phyloP scores from a whole-genome alignment of 2,113 vertebrate genomes.

The Spheniscus mendiculus region DNA sequence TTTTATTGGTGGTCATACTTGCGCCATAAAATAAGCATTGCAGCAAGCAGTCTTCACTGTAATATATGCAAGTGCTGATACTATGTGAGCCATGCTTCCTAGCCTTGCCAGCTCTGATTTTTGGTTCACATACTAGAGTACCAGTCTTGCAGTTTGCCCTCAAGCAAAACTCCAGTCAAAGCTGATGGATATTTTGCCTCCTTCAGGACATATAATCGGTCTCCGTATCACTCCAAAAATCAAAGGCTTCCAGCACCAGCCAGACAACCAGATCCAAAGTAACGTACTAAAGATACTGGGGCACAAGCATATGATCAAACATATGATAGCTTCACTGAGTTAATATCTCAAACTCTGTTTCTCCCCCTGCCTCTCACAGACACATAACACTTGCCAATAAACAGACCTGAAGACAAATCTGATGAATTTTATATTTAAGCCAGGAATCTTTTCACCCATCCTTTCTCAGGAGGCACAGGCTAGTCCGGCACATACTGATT shows the following conservation, averaged over 20 bases:
- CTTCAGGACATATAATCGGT: neutral
- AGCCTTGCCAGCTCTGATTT: neutral
- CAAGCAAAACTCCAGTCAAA: neutral
- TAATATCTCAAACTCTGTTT: neutral
- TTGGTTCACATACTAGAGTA: neutral
- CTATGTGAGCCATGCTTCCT: neutral
- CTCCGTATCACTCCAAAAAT: neutral
- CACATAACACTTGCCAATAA: neutral
- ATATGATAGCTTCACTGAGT: neutral
- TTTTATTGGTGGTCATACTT: neutral
- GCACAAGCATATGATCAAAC: neutral
- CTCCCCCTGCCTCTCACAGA: neutral
- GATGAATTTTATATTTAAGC: neutral
- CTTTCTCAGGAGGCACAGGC: neutral
- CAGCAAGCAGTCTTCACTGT: neutral
- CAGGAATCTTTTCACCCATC: neutral
- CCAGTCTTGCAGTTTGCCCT: neutral
- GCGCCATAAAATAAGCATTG: neutral
- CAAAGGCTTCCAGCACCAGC: neutral
- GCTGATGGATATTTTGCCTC: neutral
- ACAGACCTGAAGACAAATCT: neutral
- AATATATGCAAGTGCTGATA: accelerated
- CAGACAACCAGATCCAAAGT: neutral
- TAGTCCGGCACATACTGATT: accelerated
- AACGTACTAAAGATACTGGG: neutral